Evolutionary conservation across 2,113 vertebrate species (phyloP).

Genomic region (Opisthocomus hoazin): DNA sequence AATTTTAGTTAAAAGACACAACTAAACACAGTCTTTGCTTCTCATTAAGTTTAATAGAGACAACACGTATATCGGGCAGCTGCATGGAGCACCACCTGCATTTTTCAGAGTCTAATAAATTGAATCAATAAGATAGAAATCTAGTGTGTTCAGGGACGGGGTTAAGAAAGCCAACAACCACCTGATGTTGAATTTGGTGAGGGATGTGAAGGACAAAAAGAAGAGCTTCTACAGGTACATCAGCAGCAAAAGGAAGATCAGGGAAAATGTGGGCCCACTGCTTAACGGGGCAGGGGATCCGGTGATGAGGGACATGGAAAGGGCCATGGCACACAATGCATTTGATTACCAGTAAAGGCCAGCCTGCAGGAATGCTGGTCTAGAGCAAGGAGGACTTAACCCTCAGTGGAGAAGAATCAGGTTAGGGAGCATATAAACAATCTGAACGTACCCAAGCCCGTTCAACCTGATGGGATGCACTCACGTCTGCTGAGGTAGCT

Average conservation of each 20-base stretch:
- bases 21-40: neutral
- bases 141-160: neutral
- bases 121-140: neutral
- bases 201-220: neutral
- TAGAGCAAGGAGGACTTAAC: neutral
- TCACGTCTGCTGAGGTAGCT: neutral
- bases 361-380: neutral
- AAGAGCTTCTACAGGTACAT: neutral
- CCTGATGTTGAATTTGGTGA: neutral
- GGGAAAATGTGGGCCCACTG: neutral
- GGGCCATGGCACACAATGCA: neutral
- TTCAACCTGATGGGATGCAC: neutral
- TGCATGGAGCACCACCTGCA: neutral
- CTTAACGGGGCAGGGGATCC: neutral
- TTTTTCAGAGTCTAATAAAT: neutral
- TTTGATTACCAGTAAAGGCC: neutral
- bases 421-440: neutral
- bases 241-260: neutral
- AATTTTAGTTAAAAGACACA: constrained; percentile 34
- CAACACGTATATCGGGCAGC: neutral
- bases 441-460: neutral
- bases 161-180: neutral
- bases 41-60: neutral
- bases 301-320: neutral
- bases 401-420: neutral